Base-by-base conservation (phyloP, 2,113 vertebrate species). In the Platycercus adscitus region DNA sequence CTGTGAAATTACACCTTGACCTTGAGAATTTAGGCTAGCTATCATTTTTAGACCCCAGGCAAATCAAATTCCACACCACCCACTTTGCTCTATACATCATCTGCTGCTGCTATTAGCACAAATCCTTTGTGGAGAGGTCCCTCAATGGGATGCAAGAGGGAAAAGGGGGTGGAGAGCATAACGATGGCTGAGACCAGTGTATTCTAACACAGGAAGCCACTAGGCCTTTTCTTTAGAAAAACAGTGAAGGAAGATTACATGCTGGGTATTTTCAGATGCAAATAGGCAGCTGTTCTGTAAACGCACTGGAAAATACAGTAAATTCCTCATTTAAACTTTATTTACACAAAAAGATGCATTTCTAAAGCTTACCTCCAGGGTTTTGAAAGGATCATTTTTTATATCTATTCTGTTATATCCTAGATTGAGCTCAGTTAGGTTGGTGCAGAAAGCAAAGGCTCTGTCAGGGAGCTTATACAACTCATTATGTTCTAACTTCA, bases 401-500 rank as follows among this genome's bases (percentile, higher is more conserved):
- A 99, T 96, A 47, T 86, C 79, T 80, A 98, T 98, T 37, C 97
- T 98, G 88, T 99, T 99, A 73, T 97, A 98, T 35, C 97, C 98
- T 77, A 99, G 89, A 84, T 97, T 88, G 65, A 99, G 96, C 56
- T 95, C 78, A 0, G 58, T 98, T 56, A 99, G 97, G 47, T 89
- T 93, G 25, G 37, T 88, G 84, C 99, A 99, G 90, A 72, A 95
- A 58, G 63, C 63, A 91, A 99, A 95, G 47, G 98, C 97, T 64
- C 95, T 93, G 33, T 98, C 96, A 41, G 93, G 98, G 82, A 99
- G 92, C 7, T 97, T 84, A 88, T 18, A 31, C 20, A 99, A 93
- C 88, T 99, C 92, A 33, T 99, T 99, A 89, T 99, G 99, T 61
- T 98, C 96, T 31, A 99, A 69, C 13, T 97, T 98, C 81, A 99